phyloP scores from a whole-genome alignment of 2,888 invertebrate genomes.

The Spodoptera exigua region DNA sequence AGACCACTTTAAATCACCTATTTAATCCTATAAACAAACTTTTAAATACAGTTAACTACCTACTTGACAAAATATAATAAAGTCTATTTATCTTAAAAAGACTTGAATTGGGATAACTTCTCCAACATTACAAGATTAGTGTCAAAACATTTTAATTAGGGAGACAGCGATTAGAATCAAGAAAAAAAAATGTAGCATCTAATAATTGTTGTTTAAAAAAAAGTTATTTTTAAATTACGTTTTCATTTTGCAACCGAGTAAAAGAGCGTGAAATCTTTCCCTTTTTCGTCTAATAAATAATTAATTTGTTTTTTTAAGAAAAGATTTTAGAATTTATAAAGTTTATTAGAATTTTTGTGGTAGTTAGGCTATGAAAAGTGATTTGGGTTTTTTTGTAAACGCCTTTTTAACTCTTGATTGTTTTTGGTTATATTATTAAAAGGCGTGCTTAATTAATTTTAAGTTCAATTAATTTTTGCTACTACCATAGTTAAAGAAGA shows the following conservation, averaged over 20 bases:
- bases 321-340: slow-evolving; percentile 4
- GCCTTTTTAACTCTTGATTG: too few relatives aligned
- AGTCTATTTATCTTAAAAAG: slow-evolving; percentile 36
- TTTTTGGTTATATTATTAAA: too few relatives aligned
- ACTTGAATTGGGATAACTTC: slow-evolving; percentile 30
- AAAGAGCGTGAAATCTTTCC: slow-evolving; percentile 2
- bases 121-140: slow-evolving; percentile 41
- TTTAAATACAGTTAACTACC: too few relatives aligned
- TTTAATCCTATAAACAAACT: too few relatives aligned
- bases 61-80: slow-evolving; percentile 11
- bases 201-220: slow-evolving; percentile 10
- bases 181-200: slow-evolving; percentile 16
- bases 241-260: slow-evolving; percentile 2
- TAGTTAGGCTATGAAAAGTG: too few relatives aligned
- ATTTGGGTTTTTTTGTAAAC: background rate
- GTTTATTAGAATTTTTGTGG: slow-evolving; percentile 7
- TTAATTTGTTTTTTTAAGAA: slow-evolving; percentile 7
- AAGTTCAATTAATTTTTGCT: too few relatives aligned
- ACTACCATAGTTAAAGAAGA: too few relatives aligned
- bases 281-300: slow-evolving; percentile 14
- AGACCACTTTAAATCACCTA: too few relatives aligned
- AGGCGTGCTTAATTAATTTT: too few relatives aligned
- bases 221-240: slow-evolving; percentile 5
- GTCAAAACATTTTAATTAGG: slow-evolving; percentile 48
- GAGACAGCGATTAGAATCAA: slow-evolving; percentile 35